Evolutionary conservation across 2,797 vertebrate genomes (phyloP), one percentile per base, ranked within the genome.

Genomic region (Hypotaenidia philippensis): DNA sequence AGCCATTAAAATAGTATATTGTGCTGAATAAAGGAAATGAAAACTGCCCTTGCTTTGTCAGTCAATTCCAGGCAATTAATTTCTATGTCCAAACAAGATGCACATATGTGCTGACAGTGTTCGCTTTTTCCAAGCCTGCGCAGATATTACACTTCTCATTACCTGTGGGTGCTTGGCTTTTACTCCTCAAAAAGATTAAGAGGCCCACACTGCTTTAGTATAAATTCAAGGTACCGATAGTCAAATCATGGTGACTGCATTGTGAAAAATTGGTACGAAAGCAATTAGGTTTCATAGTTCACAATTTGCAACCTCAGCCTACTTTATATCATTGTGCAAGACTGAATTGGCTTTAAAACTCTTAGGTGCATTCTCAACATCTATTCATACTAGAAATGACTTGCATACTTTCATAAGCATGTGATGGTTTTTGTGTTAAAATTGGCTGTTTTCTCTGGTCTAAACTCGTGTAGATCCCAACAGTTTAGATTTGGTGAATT

Each of bases 11-110:
- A 12, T 52, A 91, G 44, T 59, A 65, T 15, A 59, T 89, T 85
- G 10, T 2, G 36, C 45, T 91, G 89, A 81, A 91, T 74, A 95
- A 92, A 96, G 47, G 29, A 91, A 61, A 49, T 79, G 52, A 95
- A 83, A 96, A 66, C 70, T 94, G 65, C 50, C 55, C 85, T 93
- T 95, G 68, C 63, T 93, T 57, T 95, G 78, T 90, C 90, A 88
- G 44, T 96, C 91, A 82, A 88, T 95, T 89, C 83, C 61, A 96
- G 44, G 53, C 90, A 95, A 96, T 95, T 97, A 93, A 97, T 97
- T 96, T 95, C 63, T 94, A 34, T 87, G 71, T 80, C 89, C 85
- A 95, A 97, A 96, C 20, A 94, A 74, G 53, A 95, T 94, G 72
- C 72, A 74, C 69, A 92, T 52, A 92, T 96, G 66, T 97, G 92